These are phyloP conservation scores for Ochropleura plecta DNA, from an alignment of 2,888 invertebrate genomes.

Conservation along the genomic window DNA sequence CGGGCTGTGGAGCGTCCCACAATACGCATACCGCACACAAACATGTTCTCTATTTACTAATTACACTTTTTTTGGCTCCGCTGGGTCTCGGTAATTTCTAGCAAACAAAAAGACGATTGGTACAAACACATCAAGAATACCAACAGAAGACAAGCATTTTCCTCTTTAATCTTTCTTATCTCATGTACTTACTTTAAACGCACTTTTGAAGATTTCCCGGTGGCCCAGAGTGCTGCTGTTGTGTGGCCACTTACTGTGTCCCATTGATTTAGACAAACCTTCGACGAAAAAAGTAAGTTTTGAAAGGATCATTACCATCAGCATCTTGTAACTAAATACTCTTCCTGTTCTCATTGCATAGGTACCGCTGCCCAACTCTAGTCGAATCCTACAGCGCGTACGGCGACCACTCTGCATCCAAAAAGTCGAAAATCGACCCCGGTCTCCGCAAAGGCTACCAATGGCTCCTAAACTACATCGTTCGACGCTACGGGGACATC, in stretches of 20 bases:
- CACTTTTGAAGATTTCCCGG: neutral
- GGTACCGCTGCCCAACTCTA: conserved; percentile 94
- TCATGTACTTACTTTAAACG: neutral
- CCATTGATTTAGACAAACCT: neutral
- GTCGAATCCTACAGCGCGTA: conserved; percentile 93
- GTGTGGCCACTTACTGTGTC: neutral
- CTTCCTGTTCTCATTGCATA: conserved; percentile 61
- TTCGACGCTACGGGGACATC: conserved; percentile 91
- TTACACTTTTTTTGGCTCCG: too few species aligned
- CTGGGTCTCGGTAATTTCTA: neutral
- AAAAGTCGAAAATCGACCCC: conserved; percentile 91
- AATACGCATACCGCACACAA: neutral
- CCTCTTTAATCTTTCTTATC: neutral
- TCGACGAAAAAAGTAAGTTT: neutral
- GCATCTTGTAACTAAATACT: neutral
- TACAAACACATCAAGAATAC: neutral
- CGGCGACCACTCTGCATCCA: conserved; percentile 72
- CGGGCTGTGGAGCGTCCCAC: neutral
- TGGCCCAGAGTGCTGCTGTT: neutral
- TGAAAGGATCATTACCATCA: neutral
- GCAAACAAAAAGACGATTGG: neutral
- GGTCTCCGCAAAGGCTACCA: conserved; percentile 93
- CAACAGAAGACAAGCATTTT: neutral
- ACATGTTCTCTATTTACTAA: neutral
- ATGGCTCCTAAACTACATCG: conserved; percentile 93